Conservation (phyloP, 2,797 vertebrate genomes). For the Toxotes lorentzi region DNA sequence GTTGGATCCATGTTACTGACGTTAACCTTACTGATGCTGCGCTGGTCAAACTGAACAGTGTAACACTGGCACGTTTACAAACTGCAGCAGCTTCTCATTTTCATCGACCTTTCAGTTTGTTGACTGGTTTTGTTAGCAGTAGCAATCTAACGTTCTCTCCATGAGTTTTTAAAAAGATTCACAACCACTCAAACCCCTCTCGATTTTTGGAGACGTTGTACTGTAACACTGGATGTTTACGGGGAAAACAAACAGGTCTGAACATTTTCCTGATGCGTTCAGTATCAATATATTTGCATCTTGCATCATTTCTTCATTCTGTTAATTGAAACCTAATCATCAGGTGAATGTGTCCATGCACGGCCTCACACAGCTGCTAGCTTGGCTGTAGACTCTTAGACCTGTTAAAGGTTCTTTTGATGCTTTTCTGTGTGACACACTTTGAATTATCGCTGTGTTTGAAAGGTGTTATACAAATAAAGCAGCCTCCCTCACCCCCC, state of each 20-base stretch:
- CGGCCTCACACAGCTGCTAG: neutral
- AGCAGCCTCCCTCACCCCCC: neutral
- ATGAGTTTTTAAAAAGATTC: neutral
- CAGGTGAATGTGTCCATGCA: neutral
- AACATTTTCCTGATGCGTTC: no score
- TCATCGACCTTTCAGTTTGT: neutral
- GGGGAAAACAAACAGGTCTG: no score
- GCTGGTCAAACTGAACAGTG: no score
- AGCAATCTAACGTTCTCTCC: neutral
- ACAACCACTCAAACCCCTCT: no score
- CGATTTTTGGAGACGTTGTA: no score
- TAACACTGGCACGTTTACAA: no score
- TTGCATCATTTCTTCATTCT: no score
- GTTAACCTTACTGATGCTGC: no score
- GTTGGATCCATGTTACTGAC: neutral
- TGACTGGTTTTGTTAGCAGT: neutral
- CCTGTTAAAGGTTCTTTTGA: neutral
- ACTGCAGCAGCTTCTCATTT: neutral
- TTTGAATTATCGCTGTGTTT: conserved; percentile 2
- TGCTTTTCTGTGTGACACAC: neutral
- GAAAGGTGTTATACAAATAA: conserved; percentile 20
- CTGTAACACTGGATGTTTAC: no score
- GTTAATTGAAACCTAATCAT: no score
- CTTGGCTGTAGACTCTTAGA: neutral
- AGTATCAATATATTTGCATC: no score